Percentiles rank a stretch among this genome's conserved stretches.
These are phyloP conservation scores for Cisticola juncidis DNA, from an alignment of 2,113 vertebrate genomes.

Conservation along the genomic window DNA sequence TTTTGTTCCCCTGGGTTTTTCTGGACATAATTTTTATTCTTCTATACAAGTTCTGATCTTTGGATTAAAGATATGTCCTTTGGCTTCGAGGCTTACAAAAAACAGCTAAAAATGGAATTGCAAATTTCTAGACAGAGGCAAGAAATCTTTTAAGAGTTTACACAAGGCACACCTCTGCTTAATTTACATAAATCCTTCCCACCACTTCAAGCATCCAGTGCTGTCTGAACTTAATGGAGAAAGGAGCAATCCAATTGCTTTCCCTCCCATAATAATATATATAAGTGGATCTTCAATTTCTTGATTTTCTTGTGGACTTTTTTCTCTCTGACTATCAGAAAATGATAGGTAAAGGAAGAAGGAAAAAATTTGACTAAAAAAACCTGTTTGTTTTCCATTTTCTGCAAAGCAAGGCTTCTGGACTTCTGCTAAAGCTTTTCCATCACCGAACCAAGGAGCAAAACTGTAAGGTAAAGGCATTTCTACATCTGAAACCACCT, in stretches of 20 bases:
- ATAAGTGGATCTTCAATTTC: neutral
- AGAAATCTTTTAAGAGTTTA: neutral
- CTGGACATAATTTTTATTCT: neutral
- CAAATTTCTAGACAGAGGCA: neutral
- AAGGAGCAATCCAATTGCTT: neutral
- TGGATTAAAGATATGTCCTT: neutral
- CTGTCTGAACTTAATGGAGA: neutral
- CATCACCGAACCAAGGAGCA: neutral
- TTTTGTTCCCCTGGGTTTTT: neutral
- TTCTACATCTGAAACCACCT: neutral
- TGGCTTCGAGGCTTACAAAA: neutral
- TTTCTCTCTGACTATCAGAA: neutral
- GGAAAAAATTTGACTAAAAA: neutral
- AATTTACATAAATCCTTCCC: neutral
- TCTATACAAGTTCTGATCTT: neutral
- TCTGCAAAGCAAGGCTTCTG: neutral
- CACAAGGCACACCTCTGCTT: neutral
- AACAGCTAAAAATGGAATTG: neutral
- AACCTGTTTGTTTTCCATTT: neutral
- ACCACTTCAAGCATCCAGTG: neutral
- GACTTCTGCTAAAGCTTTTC: neutral
- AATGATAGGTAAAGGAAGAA: neutral
- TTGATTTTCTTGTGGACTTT: neutral
- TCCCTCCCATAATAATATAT: neutral
- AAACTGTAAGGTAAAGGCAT: neutral